Evolutionary conservation across 2,113 vertebrate species (phyloP), one percentile per base, ranked within the genome.

Genomic region (Macquaria australasica): DNA sequence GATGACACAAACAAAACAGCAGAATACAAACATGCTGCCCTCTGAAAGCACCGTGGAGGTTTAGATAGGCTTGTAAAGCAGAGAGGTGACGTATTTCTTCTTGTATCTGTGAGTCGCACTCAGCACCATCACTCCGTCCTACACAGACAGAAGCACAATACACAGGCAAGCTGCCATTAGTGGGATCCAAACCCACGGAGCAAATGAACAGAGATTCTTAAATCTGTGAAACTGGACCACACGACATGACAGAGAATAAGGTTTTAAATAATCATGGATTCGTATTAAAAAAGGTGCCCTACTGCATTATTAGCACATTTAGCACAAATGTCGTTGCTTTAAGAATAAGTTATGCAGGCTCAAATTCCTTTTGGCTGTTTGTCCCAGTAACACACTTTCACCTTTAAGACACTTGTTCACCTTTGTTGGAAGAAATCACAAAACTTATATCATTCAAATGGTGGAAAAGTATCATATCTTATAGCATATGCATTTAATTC

Each of bases 121-220:
- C 79, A 99, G 97, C 82, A 99, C 98, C 98, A 99, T 99, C 71
- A 99, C 97, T 0, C 98, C 97, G 6, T 99, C 98, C 98, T 99
- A 87, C 81, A 66, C 71, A 70, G 21, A 95, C 16, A 81, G 10
- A 28, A 95, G 91, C 28, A 87, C 50, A 79, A 77, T 7, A 68
- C 7, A 68, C 2, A 73, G 16, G 15, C 2, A 39, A 9, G 3
- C 5, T 21, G 55, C 6, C 0, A 2, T 67, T 9, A 79, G 58
- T 3, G 37, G 34, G 8, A 48, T 12, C 53, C 11, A 55, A 60
- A 23, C 2, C 31, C 16, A 64, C 0, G 0, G 8, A 25, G 20
- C 11, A 31, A 53, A 62, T 20, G 41, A 28, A 69, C 31, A 63
- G 39, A 68, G 20, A 63, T 39, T 56, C 20, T 58, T 1, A 25